Base-by-base conservation (phyloP, 2,888 invertebrate species). In the Mechanitis messenoides region DNA sequence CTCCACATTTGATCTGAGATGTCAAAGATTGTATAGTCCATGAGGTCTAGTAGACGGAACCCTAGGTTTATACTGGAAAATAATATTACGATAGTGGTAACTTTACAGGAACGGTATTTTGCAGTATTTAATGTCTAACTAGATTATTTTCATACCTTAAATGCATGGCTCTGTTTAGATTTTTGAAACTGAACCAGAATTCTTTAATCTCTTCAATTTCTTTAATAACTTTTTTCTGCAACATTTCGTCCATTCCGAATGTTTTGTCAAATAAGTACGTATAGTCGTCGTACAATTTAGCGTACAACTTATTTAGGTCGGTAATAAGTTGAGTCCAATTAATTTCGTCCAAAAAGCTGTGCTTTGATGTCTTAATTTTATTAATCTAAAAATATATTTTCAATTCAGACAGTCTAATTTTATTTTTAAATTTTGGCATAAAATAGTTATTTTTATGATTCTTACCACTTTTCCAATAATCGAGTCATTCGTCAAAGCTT, bases 271-370 rank as follows among this genome's bases (percentile, higher is more conserved):
- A 83, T 1, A 90, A 53, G 64, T 88, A 90, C 0, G 88, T 81
- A 61, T 86, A 87, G 55, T 85, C 83, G 0, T 66, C 64, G 28
- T 84, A 75, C 5, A 89, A 60, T 47, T 76, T 83, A 1, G 77
- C 65, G 64, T 86, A 87, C 0, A 90, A 65, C 0, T 71, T 68
- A 64, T 85, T 84, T 2, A 90, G 63, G 12, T 75, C 81, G 56
- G 70, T 80, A 53, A 89, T 85, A 0, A 90, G 74, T 42, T 69
- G 68, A 0, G 82, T 83, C 89, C 90, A 90, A 59, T 86, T 74
- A 0, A 87, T 74, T 33, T 73, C 73, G 4, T 74, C 75, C 12
- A 77, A 33, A 0, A 74, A 53, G 3, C 70, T 66, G 63, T 78
- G 78, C 1, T 73, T 65, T 0, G 78, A 71, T 7, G 74, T 74